Evolutionary conservation across 2,113 vertebrate genomes (phyloP), one percentile per base, ranked within the genome.

Genomic region (Ceyx cyanopectus): DNA sequence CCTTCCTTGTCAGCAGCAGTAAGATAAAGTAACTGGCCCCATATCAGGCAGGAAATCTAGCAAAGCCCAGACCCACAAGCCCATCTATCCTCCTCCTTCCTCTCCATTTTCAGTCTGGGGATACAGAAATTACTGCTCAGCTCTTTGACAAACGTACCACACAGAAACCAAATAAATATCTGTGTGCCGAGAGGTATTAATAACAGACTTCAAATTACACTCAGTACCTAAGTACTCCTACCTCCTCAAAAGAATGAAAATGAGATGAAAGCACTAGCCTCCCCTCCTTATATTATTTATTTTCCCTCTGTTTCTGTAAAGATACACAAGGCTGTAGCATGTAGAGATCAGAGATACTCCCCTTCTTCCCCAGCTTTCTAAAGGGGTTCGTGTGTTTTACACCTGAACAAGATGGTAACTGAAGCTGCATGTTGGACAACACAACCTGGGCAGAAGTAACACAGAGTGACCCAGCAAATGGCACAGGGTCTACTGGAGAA

Each of bases 171-270:
- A 21, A 43, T 14, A 53, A 74, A 43, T 60, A 85, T 37, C 73
- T 46, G 88, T 53, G 60, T 80, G 72, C 76, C 40, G 62, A 69
- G 88, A 65, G 54, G 46, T 72, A 58, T 57, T n/a, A 78, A 80
- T 45, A 80, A 65, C 76, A 72, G 54, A 26, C 41, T 81, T 56
- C 62, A 80, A 11, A 76, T 32, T 73, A 32, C 43, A 51, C n/a
- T 30, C 66, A 19, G 40, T 61, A 45, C 57, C 34, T 10, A 72
- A 32, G 65, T 21, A 53, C 69, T 93, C 68, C 69, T 40, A 61
- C 72, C 69, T 86, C 60, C 60, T 51, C 70, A 32, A 53, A 90
- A 73, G 84, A 46, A 72, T 34, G 26, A 30, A 30, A 30, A 74
- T 50, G 34, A 81, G 56, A 78, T 46, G n/a, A 90, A 87, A 81